These are phyloP conservation scores for Istiophorus platypterus DNA, from an alignment of 2,113 vertebrate species.

Conservation along the genomic window DNA sequence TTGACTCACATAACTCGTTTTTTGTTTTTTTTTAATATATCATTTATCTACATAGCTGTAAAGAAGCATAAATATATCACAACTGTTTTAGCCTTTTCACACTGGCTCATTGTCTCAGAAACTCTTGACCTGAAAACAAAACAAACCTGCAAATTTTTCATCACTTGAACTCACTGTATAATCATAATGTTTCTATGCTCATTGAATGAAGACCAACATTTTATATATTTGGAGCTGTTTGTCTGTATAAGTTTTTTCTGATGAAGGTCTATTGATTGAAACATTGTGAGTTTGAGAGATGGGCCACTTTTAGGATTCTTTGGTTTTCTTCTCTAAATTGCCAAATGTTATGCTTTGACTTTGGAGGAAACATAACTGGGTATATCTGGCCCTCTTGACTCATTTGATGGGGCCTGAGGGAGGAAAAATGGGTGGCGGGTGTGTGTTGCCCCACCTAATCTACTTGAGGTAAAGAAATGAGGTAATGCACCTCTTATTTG, in stretches of 20 bases:
- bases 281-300: neutral
- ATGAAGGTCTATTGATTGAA: neutral
- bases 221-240: too few species aligned
- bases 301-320: neutral
- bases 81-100: too few species aligned
- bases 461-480: constrained; percentile 6
- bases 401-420: neutral
- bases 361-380: constrained; percentile 12
- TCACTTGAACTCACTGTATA: too few species aligned
- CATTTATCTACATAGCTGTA: neutral
- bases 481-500: neutral
- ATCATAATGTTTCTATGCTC: too few species aligned
- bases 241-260: neutral
- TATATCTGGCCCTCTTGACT: neutral
- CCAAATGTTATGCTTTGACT: constrained; percentile 23
- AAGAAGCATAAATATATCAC: too few species aligned
- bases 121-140: too few species aligned
- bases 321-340: neutral
- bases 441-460: neutral
- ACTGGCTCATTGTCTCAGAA: too few species aligned
- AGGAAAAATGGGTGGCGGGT: neutral
- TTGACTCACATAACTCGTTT: neutral
- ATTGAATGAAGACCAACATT: too few species aligned
- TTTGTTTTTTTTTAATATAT: too few species aligned
- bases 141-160: too few species aligned